A percentile compares a stretch with the other conserved stretches of the same genome.
These are phyloP conservation scores for Pecten maximus DNA, from an alignment of 2,888 invertebrate species.

Conservation along the genomic window DNA sequence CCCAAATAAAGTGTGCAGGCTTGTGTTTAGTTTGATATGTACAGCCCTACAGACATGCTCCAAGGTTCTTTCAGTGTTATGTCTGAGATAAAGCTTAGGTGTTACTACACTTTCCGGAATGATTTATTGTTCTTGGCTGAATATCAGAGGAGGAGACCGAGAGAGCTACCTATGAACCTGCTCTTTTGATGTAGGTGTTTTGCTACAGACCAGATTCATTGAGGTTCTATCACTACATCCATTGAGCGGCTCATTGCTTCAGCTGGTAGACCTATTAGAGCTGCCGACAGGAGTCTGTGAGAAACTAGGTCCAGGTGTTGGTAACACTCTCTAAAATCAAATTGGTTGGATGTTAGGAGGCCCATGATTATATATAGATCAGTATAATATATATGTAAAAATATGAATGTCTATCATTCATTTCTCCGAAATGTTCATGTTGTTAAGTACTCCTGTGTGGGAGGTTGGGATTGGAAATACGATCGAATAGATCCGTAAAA, in stretches of 20 bases:
- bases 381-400: background rate
- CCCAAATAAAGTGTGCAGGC: too few species aligned
- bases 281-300: background rate
- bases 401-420: background rate
- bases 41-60: too few species aligned
- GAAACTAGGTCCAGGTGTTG: background rate
- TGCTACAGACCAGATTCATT: background rate
- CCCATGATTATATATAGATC: background rate
- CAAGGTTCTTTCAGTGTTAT: too few species aligned
- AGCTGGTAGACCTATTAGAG: background rate
- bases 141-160: background rate
- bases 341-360: background rate
- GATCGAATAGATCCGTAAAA: too few species aligned
- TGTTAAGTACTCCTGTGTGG: background rate
- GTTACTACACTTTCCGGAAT: background rate
- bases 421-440: background rate
- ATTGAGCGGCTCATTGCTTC: slow-evolving; percentile 9
- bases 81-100: background rate
- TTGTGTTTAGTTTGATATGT: too few species aligned
- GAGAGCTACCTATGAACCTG: background rate
- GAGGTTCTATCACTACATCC: background rate
- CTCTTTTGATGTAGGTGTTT: background rate
- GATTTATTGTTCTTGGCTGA: slow-evolving; percentile 3
- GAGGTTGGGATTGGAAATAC: background rate
- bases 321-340: background rate